Conservation (phyloP, 2,797 vertebrate species). For the Taenioides sp. region DNA sequence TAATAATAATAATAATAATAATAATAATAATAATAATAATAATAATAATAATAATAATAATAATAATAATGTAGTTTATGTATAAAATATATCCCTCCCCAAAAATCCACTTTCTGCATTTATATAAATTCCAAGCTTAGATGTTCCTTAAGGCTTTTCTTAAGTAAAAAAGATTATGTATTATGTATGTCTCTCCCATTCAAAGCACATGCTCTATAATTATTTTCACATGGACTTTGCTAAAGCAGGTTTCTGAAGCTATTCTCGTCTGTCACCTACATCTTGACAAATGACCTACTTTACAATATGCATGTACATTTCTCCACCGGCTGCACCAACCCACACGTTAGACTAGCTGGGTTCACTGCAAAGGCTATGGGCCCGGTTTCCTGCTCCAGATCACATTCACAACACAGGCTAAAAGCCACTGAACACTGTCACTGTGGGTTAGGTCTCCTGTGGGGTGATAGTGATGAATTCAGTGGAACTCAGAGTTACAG, state of each 20-base stretch:
- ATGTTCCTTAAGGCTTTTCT: background rate
- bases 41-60: too few relatives aligned
- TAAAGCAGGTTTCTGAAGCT: slow-evolving; percentile 55
- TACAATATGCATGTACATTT: slow-evolving; percentile 47
- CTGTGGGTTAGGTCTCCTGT: slow-evolving; percentile 21
- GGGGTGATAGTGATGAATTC: slow-evolving; percentile 42
- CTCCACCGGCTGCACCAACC: slow-evolving; percentile 30
- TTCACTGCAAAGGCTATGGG: slow-evolving; percentile 63
- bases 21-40: too few relatives aligned
- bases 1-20: too few relatives aligned
- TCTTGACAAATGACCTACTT: slow-evolving; percentile 51
- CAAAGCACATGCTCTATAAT: slow-evolving; percentile 60
- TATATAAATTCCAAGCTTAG: background rate
- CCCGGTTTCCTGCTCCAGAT: slow-evolving; percentile 59
- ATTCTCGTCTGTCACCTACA: slow-evolving; percentile 56
- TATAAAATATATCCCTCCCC: background rate
- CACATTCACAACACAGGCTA: slow-evolving; percentile 39
- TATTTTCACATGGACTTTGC: slow-evolving; percentile 54
- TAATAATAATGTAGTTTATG: background rate
- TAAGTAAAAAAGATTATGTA: slow-evolving; percentile 60
- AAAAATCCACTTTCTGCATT: too few relatives aligned
- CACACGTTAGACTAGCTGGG: slow-evolving; percentile 52
- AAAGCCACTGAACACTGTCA: slow-evolving; percentile 48
- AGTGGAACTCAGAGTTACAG: slow-evolving; percentile 45
- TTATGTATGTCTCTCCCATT: slow-evolving; percentile 40